Evolutionary conservation across 1,140 invertebrate species (phyloP).

Genomic region (Dolichoris vasculosae): DNA sequence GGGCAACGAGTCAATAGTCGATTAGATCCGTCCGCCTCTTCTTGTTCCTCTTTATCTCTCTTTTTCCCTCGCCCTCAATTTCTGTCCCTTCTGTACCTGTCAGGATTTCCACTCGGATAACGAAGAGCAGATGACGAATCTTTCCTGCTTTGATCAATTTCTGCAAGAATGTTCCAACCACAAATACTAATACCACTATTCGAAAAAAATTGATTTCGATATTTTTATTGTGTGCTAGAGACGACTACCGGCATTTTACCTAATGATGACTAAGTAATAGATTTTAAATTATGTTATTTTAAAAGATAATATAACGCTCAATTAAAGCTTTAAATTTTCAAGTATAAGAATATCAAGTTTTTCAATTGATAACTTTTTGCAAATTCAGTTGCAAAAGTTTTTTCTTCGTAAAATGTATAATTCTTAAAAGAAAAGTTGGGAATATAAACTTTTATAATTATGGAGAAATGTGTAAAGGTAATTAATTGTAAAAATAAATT

Average conservation of each 20-base stretch:
- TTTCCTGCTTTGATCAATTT: conserved; percentile 46
- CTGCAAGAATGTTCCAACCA: not conserved
- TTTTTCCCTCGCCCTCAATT: not conserved
- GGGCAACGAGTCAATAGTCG: conserved; percentile 16
- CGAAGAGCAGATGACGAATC: conserved; percentile 45
- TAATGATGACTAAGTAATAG: not conserved
- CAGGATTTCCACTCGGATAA: conserved; percentile 44
- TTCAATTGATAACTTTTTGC: too few relatives aligned
- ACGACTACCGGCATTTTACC: not conserved
- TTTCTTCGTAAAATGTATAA: too few relatives aligned
- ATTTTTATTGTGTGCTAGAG: not conserved
- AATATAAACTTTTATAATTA: too few relatives aligned
- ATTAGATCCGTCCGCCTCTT: conserved; percentile 20
- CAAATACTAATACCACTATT: conserved; percentile 11
- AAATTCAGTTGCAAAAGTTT: too few relatives aligned
- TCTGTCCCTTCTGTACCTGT: conserved; percentile 15
- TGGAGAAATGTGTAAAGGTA: too few relatives aligned
- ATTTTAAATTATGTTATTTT: not conserved
- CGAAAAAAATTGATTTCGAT: conserved; percentile 41
- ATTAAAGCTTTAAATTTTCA: too few relatives aligned
- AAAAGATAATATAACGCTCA: too few relatives aligned
- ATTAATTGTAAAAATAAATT: too few relatives aligned
- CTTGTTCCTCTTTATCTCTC: not conserved
- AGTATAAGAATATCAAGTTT: too few relatives aligned
- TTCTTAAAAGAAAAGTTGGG: too few relatives aligned